Percentiles rank a stretch among this genome's conserved stretches.
These are phyloP conservation scores for Mythimna pallens DNA, from an alignment of 2,888 invertebrate genomes.

Conservation along the genomic window DNA sequence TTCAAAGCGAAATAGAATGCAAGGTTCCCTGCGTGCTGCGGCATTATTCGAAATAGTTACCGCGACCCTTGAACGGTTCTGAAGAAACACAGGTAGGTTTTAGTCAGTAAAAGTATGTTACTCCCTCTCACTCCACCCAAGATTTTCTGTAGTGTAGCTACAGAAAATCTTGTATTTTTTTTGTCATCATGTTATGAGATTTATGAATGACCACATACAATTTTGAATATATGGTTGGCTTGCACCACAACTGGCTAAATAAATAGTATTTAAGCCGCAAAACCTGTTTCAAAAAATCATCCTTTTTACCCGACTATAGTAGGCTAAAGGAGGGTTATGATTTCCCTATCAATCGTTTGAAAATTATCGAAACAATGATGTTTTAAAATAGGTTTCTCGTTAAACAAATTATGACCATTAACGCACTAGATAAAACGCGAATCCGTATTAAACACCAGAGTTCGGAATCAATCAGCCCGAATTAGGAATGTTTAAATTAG, in stretches of 20 bases:
- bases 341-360: neutral
- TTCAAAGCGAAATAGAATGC: slow-evolving; percentile 8
- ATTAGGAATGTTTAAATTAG: neutral
- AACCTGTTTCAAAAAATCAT: neutral
- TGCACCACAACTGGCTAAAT: neutral
- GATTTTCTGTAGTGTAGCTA: neutral
- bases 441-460: neutral
- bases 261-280: neutral
- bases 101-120: too few relatives aligned
- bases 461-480: neutral
- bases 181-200: neutral
- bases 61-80: too few relatives aligned
- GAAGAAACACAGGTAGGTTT: too few relatives aligned
- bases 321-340: too few relatives aligned
- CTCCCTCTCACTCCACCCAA: neutral
- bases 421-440: neutral
- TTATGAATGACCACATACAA: neutral
- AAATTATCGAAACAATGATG: neutral
- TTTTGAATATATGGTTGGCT: neutral
- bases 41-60: neutral
- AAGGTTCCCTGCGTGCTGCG: neutral
- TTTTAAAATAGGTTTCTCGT: neutral
- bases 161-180: too few relatives aligned
- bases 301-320: neutral
- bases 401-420: neutral